Percentiles rank a stretch among this genome's conserved stretches.
These are phyloP conservation scores for Protodeltote pygarga DNA, from an alignment of 2,888 invertebrate species.

Conservation along the genomic window DNA sequence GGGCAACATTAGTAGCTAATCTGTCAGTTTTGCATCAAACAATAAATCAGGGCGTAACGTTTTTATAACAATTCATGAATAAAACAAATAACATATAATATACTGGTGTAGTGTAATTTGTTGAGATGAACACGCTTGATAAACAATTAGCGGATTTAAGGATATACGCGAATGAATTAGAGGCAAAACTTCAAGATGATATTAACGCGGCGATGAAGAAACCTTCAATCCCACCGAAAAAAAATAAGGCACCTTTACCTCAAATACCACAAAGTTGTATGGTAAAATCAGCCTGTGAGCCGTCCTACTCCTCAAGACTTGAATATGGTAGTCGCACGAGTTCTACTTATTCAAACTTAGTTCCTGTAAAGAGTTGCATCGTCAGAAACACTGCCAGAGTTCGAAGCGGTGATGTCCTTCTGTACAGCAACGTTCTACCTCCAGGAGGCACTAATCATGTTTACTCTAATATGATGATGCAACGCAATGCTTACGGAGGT, in stretches of 20 bases:
- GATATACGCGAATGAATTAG: constrained; percentile 82
- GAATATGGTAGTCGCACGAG: constrained; percentile 82
- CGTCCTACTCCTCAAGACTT: constrained; percentile 92
- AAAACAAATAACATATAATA: constrained; percentile 24
- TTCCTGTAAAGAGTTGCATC: constrained; percentile 84
- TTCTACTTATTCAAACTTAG: constrained; percentile 82
- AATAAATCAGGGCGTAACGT: constrained; percentile 50
- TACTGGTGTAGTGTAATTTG: constrained; percentile 20
- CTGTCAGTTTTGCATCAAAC: constrained; percentile 50
- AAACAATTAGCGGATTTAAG: constrained; percentile 81
- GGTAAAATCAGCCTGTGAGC: constrained; percentile 91
- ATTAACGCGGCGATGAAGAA: constrained; percentile 80
- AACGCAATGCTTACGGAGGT: constrained; percentile 77
- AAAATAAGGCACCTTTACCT: constrained; percentile 78
- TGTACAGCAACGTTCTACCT: constrained; percentile 81
- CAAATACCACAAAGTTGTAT: constrained; percentile 93
- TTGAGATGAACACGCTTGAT: constrained; percentile 78
- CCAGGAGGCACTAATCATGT: constrained; percentile 84
- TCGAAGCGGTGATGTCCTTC: constrained; percentile 78
- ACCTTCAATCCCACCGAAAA: constrained; percentile 83
- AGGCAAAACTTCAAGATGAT: constrained; percentile 82
- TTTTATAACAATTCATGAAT: constrained; percentile 29
- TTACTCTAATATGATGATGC: constrained; percentile 79
- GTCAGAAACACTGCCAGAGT: constrained; percentile 76
- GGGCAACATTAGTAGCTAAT: no score